phyloP scores from a whole-genome alignment of 2,888 invertebrate genomes.

The Dasypolia templi region DNA sequence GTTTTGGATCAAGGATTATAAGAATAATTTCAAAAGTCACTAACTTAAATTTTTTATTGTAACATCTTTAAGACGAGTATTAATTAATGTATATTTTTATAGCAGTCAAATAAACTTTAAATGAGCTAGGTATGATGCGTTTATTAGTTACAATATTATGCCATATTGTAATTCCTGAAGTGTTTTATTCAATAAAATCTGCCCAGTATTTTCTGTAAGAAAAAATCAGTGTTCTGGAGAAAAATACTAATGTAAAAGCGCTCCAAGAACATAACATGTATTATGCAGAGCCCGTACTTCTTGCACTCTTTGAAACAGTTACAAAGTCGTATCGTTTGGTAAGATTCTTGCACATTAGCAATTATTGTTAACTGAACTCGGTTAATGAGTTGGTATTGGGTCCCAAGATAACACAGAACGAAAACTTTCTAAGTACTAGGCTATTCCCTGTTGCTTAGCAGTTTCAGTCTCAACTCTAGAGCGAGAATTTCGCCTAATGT shows the following conservation, averaged over 20 bases:
- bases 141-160: too few relatives aligned
- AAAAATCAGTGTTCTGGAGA: too few relatives aligned
- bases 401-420: conserved; percentile 1
- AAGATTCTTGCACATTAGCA: conserved; percentile 13
- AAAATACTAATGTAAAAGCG: background rate
- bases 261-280: conserved; percentile 7
- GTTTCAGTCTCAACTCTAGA: background rate
- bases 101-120: too few relatives aligned
- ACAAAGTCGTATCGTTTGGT: conserved; percentile 11
- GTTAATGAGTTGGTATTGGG: conserved; percentile 33
- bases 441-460: background rate
- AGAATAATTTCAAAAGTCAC: too few relatives aligned
- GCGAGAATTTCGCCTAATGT: background rate
- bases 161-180: too few relatives aligned
- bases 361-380: conserved; percentile 9
- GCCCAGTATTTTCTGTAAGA: too few relatives aligned
- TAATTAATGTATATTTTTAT: too few relatives aligned
- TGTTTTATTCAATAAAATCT: too few relatives aligned
- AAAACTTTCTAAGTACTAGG: background rate
- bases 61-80: too few relatives aligned
- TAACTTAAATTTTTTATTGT: too few relatives aligned
- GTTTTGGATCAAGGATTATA: too few relatives aligned
- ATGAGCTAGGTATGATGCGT: too few relatives aligned
- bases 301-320: background rate
- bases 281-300: background rate